phyloP scores from a whole-genome alignment of 2,113 vertebrate species.

The Psilopsiagon aurifrons region DNA sequence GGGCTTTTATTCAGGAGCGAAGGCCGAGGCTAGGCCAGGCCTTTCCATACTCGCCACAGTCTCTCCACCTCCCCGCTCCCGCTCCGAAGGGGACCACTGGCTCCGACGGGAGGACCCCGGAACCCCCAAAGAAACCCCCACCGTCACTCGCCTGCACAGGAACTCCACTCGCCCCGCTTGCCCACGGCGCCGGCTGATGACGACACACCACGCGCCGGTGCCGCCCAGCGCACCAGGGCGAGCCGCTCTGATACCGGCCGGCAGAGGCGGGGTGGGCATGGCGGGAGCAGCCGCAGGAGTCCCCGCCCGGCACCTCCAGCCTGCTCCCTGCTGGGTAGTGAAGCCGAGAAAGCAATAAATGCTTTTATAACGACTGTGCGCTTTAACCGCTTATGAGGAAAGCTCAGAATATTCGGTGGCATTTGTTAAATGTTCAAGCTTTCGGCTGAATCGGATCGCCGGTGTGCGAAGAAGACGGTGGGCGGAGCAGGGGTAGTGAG shows the following conservation, averaged over 20 bases:
- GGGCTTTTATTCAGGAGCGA: background rate
- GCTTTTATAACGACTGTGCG: fast-evolving
- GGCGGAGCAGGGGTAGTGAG: background rate
- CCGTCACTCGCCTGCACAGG: fast-evolving
- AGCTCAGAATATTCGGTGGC: fast-evolving
- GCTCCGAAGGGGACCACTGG: background rate
- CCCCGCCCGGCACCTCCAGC: background rate
- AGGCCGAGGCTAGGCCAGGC: background rate
- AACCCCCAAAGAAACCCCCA: fast-evolving
- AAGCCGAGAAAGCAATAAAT: background rate
- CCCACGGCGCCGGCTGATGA: background rate
- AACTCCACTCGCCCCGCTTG: fast-evolving
- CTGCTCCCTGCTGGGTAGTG: fast-evolving
- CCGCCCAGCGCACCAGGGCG: fast-evolving
- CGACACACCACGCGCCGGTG: background rate
- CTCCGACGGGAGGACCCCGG: fast-evolving
- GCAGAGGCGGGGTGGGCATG: background rate
- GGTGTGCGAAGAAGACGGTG: fast-evolving
- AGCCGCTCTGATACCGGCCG: background rate
- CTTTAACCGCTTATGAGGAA: fast-evolving
- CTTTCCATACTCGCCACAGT: background rate
- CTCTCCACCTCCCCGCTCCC: too few species aligned
- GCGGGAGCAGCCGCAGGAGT: fast-evolving
- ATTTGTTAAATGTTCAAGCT: fast-evolving
- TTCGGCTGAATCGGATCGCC: too few species aligned